A percentile compares a stretch with the other conserved stretches of the same genome.
phyloP scores from a whole-genome alignment of 30 jellyfish, hydroid and myxozoan genomes.

The Pseudorhiza aurosa region DNA sequence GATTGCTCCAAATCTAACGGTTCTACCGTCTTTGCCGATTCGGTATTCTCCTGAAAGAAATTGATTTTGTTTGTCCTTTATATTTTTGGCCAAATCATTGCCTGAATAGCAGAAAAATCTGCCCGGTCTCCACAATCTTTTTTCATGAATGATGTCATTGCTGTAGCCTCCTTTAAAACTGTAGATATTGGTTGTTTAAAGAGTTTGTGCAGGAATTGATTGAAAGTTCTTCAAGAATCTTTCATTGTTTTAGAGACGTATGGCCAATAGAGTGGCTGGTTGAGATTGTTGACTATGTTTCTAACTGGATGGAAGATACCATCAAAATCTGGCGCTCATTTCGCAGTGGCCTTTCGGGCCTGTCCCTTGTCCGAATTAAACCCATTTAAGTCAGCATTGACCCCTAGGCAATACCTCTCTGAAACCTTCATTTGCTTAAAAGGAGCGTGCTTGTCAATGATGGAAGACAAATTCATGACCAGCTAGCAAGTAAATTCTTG shows the following conservation, averaged over 20 bases:
- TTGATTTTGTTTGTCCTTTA: not conserved
- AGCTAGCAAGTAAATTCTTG: not conserved
- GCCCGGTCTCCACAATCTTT: not conserved
- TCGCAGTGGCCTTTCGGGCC: not conserved
- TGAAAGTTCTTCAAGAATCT: not conserved
- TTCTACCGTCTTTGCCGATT: not conserved
- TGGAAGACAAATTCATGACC: not conserved
- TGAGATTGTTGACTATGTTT: not conserved
- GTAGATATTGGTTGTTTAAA: not conserved
- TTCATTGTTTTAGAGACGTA: not conserved
- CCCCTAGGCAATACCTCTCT: conserved; percentile 5
- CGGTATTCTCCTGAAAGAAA: not conserved
- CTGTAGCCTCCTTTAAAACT: not conserved
- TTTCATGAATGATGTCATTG: not conserved
- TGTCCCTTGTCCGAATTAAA: not conserved
- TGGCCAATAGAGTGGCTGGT: not conserved
- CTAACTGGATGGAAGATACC: not conserved
- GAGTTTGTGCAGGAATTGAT: conserved; percentile 1
- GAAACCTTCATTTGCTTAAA: not conserved
- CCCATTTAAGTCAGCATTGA: conserved; percentile 2
- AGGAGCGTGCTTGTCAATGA: conserved; percentile 4
- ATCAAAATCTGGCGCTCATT: conserved; percentile 3
- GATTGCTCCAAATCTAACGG: not conserved
- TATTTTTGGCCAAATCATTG: not conserved
- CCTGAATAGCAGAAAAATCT: not conserved